phyloP scores from a whole-genome alignment of 2,888 invertebrate genomes.

The Brenthis daphne region DNA sequence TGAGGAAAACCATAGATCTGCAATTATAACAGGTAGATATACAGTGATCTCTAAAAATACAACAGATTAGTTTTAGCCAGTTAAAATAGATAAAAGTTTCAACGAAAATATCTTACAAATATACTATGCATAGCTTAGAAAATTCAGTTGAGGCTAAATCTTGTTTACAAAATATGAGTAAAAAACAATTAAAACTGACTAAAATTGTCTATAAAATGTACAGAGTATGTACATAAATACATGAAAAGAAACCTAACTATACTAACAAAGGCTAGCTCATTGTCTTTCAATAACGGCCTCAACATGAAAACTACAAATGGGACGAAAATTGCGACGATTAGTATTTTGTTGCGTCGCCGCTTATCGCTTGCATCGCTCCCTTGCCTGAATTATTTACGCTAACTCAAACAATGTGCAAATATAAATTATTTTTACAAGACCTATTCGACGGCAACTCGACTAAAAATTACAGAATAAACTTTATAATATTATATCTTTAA shows the following conservation, averaged over 20 bases:
- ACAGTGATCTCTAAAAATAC: no score
- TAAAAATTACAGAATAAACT: no score
- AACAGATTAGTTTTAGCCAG: no score
- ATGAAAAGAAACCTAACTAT: slow-evolving; percentile 6
- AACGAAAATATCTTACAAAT: not conserved
- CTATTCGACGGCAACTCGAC: not conserved
- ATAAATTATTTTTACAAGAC: slow-evolving; percentile 12
- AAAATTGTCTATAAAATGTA: not conserved
- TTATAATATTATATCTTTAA: no score
- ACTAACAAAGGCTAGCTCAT: slow-evolving; percentile 27
- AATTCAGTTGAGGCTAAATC: not conserved
- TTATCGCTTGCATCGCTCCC: slow-evolving; percentile 38
- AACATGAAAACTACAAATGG: slow-evolving; percentile 32
- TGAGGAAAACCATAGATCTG: no score
- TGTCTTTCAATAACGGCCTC: slow-evolving; percentile 31
- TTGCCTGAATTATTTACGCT: slow-evolving; percentile 40
- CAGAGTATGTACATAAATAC: not conserved
- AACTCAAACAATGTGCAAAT: slow-evolving; percentile 9
- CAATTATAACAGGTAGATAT: no score
- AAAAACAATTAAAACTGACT: not conserved
- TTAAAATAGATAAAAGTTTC: no score
- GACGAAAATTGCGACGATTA: slow-evolving; percentile 38
- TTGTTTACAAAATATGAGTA: not conserved
- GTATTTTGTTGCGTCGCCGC: slow-evolving; percentile 34
- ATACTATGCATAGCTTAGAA: no score